Evolutionary conservation across 2,888 invertebrate genomes (phyloP), one percentile per base, ranked within the genome.

Genomic region (Uloborus plumipes): DNA sequence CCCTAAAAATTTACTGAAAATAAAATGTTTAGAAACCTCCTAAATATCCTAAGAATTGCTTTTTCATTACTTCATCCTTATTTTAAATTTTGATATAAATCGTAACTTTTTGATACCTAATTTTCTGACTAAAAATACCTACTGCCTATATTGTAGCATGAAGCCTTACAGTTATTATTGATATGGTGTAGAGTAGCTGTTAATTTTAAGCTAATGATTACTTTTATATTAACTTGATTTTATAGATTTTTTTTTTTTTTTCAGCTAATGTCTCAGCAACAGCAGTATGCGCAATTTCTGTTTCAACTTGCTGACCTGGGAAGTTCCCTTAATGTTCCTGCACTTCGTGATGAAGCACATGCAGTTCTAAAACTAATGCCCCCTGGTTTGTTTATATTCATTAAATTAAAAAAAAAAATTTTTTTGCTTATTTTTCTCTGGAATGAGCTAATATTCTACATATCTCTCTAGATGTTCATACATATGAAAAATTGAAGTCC

Each of bases 261-360:
- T 15, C 89, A 94, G 94, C 90, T 95, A 69, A 95, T 98, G 91
- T 93, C 97, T 0, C 93, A 94, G 90, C 93, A 94, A 86, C 91
- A 93, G 59, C 92, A 93, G 88, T 89, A 89, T 87, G 88, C 88
- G 62, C 84, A 88, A 86, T 90, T 90, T 86, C 86, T 90, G 76
- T 89, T 90, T 85, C 95, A 96, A 89, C 90, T 98, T 86, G 95
- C 96, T 87, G 96, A 96, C 88, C 90, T 96, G 86, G 98, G 97
- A 62, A 94, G 95, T 88, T 92, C 93, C 73, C 91, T 96, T 87
- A 92, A 93, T 85, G 94, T 95, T 87, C 92, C 94, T 20, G 93
- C 93, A 77, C 90, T 98, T 85, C 92, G 95, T 58, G 97, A 98
- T 88, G 94, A 94, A 59, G 94, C 94, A 1, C 92, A 95, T 87